Conservation (phyloP, 2,888 invertebrate genomes). For the Saturnia japonica region DNA sequence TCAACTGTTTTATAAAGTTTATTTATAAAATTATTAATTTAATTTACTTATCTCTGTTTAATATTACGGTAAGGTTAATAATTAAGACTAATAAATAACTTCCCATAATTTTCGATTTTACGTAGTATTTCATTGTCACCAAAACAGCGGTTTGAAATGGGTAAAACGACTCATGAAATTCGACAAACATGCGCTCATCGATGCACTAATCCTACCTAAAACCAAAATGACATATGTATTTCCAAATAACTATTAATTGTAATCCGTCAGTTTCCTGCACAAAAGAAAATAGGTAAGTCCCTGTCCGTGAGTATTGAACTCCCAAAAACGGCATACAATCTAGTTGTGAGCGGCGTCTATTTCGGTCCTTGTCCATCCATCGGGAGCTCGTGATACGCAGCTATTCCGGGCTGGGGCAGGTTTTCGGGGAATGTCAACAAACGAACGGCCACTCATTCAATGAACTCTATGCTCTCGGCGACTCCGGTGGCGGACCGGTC, state of each 20-base stretch:
- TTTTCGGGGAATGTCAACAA: conserved; percentile 82
- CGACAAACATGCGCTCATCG: neutral
- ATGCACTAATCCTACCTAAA: neutral
- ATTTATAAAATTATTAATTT: neutral
- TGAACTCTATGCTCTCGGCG: conserved; percentile 70
- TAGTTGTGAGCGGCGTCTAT: conserved; percentile 66
- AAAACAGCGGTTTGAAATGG: neutral
- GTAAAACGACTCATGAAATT: neutral
- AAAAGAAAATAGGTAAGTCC: conserved; percentile 50
- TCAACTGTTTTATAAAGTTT: neutral
- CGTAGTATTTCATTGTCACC: neutral
- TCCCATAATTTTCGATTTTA: neutral
- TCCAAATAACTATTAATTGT: conserved; percentile 27
- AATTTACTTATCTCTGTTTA: neutral
- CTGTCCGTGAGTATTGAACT: conserved; percentile 54
- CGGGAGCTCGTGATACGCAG: conserved; percentile 62
- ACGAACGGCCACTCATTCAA: conserved; percentile 77
- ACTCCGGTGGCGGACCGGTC: conserved; percentile 74
- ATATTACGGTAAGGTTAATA: neutral
- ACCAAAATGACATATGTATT: conserved; percentile 14
- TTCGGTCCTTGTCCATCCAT: conserved; percentile 73
- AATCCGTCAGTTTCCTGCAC: conserved; percentile 47
- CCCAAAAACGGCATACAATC: conserved; percentile 69
- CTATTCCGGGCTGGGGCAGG: conserved; percentile 79
- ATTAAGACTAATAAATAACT: neutral